Evolutionary conservation across 2,113 vertebrate genomes (phyloP), one percentile per base, ranked within the genome.

Genomic region (Choloepus hoffmanni): DNA sequence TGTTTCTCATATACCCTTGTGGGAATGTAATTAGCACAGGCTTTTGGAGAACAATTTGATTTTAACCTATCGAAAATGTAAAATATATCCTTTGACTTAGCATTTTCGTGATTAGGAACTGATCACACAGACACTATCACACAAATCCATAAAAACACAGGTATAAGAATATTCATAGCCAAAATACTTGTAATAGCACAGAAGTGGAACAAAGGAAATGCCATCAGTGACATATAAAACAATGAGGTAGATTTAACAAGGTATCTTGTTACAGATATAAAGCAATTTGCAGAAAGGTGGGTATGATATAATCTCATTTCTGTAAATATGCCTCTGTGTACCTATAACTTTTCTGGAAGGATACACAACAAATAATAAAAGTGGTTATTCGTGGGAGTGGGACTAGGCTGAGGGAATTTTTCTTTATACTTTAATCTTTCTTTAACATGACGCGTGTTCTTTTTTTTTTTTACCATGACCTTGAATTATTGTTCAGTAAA

Each of bases 401-500:
- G 76, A 83, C 14, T 24, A 26, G 36, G 28, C 13, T 40, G 63
- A 65, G 79, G 21, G 40, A 55, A 9, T 63, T 76, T 36, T 82
- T 62, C 62, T 48, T 74, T 58, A 30, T 55, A 28, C 8, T 58
- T 72, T 48, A 70, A 89, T 58, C 62, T 76, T 94, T 55, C 50
- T 55, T 55, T 55, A 55, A 55, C 55, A 55, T 55, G 55, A 83
- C n/a, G 36, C 36, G 36, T 36, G 36, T 36, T 36, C 53, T 79
- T 92, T 55, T 58, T 65, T 62, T 72, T 72, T 72, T 89, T 85
- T 93, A 70, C 30, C 28, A 74, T 68, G 65, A 87, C 10, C 43
- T 92, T 96, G 65, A 84, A 90, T 60, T 72, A 82, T 5, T 88
- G n/a, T 45, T 90, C 60, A 73, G 73, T 40, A 73, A 83, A 87